These are phyloP conservation scores for Eriocheir sinensis DNA, from an alignment of 1,140 invertebrate genomes.

Conservation along the genomic window DNA sequence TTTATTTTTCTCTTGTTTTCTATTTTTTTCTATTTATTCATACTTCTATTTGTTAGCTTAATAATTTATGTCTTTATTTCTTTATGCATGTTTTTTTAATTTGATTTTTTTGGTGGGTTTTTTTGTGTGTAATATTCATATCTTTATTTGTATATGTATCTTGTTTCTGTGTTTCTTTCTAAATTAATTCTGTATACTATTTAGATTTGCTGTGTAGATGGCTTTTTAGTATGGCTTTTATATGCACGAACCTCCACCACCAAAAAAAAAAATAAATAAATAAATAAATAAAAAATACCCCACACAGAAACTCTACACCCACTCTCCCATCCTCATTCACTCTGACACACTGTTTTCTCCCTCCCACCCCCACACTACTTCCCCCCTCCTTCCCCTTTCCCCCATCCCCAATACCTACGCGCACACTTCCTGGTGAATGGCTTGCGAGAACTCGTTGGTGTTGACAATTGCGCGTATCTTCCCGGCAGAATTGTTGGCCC, in stretches of 20 bases:
- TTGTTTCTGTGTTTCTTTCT: not conserved
- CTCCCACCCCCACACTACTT: not conserved
- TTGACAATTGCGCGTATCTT: conserved; percentile 96
- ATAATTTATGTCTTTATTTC: too few relatives aligned
- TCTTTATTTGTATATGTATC: not conserved
- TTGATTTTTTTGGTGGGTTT: too few relatives aligned
- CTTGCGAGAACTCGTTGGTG: conserved; percentile 96
- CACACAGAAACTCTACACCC: not conserved
- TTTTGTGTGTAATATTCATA: not conserved
- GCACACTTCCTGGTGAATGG: conserved; percentile 94
- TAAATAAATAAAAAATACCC: not conserved
- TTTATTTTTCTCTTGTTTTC: not conserved
- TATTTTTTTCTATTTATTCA: not conserved
- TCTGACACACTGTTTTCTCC: conserved; percentile 29
- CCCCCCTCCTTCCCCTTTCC: not conserved
- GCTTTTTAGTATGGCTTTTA: too few relatives aligned
- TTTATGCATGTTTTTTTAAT: too few relatives aligned
- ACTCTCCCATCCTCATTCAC: not conserved
- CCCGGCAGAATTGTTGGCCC: conserved; percentile 95
- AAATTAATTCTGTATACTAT: not conserved
- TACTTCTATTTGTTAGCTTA: not conserved
- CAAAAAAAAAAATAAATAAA: too few relatives aligned
- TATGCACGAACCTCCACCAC: not conserved
- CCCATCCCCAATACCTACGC: not conserved
- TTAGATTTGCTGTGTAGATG: too few relatives aligned